Conservation (phyloP, 2,888 invertebrate genomes). For the Aricia artaxerxes region DNA sequence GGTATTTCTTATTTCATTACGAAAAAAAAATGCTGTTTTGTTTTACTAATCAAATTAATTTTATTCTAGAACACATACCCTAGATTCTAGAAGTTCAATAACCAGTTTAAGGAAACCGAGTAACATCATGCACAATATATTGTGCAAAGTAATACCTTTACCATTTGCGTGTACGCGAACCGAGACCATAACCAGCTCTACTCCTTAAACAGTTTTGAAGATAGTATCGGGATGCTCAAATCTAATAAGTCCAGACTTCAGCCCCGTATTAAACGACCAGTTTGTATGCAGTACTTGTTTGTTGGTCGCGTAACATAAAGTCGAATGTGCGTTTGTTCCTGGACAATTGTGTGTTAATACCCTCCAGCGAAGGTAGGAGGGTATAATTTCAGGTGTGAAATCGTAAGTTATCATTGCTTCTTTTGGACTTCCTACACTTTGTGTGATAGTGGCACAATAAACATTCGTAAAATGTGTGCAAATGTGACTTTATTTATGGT, state of each 20-base stretch:
- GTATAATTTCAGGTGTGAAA: slow-evolving; percentile 37
- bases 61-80: no score
- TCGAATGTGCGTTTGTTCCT: slow-evolving; percentile 41
- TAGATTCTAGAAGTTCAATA: not conserved
- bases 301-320: slow-evolving; percentile 43
- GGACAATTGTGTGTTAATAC: slow-evolving; percentile 47
- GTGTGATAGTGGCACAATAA: not conserved
- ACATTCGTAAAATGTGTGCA: not conserved
- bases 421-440: slow-evolving; percentile 20
- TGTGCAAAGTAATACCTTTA: slow-evolving; percentile 10
- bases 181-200: slow-evolving; percentile 24
- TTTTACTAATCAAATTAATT: no score
- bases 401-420: slow-evolving; percentile 33
- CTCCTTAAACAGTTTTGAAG: slow-evolving; percentile 34
- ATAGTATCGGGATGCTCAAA: slow-evolving; percentile 38
- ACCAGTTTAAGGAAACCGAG: not conserved
- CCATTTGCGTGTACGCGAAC: slow-evolving; percentile 3
- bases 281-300: slow-evolving; percentile 43
- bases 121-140: not conserved
- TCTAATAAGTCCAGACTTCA: slow-evolving; percentile 40
- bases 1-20: no score
- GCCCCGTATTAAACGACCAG: slow-evolving; percentile 38
- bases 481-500: not conserved
- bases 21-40: no score
- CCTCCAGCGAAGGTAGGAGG: slow-evolving; percentile 33